These are phyloP conservation scores for Drosophila lini DNA, from an alignment of 1,140 invertebrate genomes.

Conservation along the genomic window DNA sequence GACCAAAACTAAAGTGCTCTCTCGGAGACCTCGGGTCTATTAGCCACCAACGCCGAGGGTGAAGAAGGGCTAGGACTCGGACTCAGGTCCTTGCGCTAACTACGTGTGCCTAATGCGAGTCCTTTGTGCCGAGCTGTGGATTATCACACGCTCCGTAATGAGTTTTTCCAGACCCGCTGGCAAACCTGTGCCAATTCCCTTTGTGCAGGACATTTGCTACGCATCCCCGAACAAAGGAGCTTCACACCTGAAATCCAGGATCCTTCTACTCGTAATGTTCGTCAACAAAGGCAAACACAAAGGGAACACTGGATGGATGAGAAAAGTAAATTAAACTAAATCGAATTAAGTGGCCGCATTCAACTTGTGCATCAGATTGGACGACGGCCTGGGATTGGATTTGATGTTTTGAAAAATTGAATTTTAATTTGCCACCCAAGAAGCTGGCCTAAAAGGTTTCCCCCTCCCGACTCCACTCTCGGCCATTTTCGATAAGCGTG, in stretches of 20 bases:
- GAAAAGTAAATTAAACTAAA: slow-evolving; percentile 72
- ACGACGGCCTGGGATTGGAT: slow-evolving; percentile 39
- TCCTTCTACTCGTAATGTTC: slow-evolving; percentile 46
- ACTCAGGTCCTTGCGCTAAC: slow-evolving; percentile 73
- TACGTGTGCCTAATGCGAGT: slow-evolving; percentile 75
- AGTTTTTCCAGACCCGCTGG: slow-evolving; percentile 67
- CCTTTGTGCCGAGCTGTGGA: slow-evolving; percentile 69
- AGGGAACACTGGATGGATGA: slow-evolving; percentile 25
- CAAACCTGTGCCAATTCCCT: slow-evolving; percentile 75
- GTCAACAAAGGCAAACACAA: slow-evolving; percentile 40
- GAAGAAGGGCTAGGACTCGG: slow-evolving; percentile 1
- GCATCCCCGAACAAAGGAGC: slow-evolving; percentile 60
- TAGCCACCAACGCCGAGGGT: slow-evolving; percentile 67
- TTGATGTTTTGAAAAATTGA: slow-evolving; percentile 78
- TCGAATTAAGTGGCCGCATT: slow-evolving; percentile 73
- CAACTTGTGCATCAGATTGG: slow-evolving; percentile 51
- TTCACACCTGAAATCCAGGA: slow-evolving; percentile 34
- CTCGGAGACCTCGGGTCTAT: slow-evolving; percentile 46
- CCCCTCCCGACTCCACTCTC: slow-evolving; percentile 49
- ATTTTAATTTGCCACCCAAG: slow-evolving; percentile 83
- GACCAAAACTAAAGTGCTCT: slow-evolving; percentile 78
- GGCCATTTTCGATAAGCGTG: slow-evolving; percentile 65
- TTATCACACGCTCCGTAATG: slow-evolving; percentile 79
- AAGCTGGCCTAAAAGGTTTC: slow-evolving; percentile 68
- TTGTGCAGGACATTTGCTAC: slow-evolving; percentile 65